Conservation (phyloP, 2,113 vertebrate species). For the Ornithorhynchus anatinus region DNA sequence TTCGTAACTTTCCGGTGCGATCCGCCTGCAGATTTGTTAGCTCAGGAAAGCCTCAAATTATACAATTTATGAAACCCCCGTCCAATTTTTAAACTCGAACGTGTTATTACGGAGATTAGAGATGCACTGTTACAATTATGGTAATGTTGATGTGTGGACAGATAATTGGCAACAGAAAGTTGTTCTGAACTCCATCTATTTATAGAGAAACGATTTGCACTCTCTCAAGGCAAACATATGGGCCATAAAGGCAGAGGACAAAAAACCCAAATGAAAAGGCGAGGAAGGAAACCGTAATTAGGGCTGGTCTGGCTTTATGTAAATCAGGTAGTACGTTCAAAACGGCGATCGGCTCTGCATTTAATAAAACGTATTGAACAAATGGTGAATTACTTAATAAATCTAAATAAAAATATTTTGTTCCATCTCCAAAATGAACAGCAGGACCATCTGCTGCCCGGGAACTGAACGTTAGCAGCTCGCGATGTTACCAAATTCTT, state of each 20-base stretch:
- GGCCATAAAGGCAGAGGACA: slow-evolving; percentile 55
- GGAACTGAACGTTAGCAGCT: slow-evolving; percentile 4
- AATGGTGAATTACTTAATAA: slow-evolving; percentile 68
- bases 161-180: slow-evolving; percentile 59
- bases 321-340: slow-evolving; percentile 62
- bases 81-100: slow-evolving; percentile 47
- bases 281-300: slow-evolving; percentile 17
- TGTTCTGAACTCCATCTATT: slow-evolving; percentile 62
- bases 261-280: slow-evolving; percentile 50
- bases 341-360: slow-evolving; percentile 61
- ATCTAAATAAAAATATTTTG: slow-evolving; percentile 61
- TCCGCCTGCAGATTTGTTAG: slow-evolving; percentile 38
- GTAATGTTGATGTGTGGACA: slow-evolving; percentile 66
- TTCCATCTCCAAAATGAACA: slow-evolving; percentile 32
- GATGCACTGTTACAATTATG: slow-evolving; percentile 62
- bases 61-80: slow-evolving; percentile 45
- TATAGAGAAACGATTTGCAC: slow-evolving; percentile 59
- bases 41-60: slow-evolving; percentile 62
- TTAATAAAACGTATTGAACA: slow-evolving; percentile 62
- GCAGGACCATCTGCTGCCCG: slow-evolving; percentile 13
- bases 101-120: slow-evolving; percentile 51
- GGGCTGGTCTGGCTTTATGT: slow-evolving; percentile 43
- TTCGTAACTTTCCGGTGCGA: background rate
- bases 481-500: background rate
- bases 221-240: slow-evolving; percentile 68